phyloP scores from a whole-genome alignment of 2,888 invertebrate species.

The Caenorhabditis plicata region DNA sequence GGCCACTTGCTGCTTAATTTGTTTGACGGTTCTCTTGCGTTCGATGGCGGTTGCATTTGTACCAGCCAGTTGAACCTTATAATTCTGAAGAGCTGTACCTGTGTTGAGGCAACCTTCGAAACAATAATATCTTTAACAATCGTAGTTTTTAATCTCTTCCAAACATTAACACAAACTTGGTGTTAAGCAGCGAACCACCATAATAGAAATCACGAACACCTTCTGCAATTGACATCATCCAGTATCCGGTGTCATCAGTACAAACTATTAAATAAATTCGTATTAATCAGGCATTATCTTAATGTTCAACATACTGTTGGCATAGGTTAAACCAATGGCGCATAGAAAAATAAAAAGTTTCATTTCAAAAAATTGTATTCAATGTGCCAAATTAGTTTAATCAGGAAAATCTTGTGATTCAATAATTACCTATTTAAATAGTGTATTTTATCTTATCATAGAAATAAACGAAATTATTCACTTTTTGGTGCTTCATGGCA shows the following conservation, averaged over 20 bases:
- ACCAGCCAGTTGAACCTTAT: slow-evolving; percentile 26
- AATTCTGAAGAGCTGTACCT: slow-evolving; percentile 38
- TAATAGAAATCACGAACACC: slow-evolving; percentile 34
- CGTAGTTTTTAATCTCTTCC: not conserved
- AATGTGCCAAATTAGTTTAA: no score
- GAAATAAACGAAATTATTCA: no score
- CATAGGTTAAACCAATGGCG: no score
- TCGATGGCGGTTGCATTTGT: slow-evolving; percentile 6
- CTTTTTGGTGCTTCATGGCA: no score
- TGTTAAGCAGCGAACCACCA: slow-evolving; percentile 22
- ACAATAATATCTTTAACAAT: slow-evolving; percentile 21
- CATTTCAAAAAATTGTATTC: no score
- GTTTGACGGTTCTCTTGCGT: slow-evolving; percentile 7
- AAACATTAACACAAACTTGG: not conserved
- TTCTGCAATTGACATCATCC: slow-evolving; percentile 30
- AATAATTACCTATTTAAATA: no score
- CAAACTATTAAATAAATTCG: slow-evolving; percentile 19
- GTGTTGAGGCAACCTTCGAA: slow-evolving; percentile 42
- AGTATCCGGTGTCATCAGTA: slow-evolving; percentile 27
- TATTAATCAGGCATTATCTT: no score
- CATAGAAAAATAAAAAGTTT: no score
- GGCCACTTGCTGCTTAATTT: slow-evolving; percentile 1
- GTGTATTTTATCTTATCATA: no score
- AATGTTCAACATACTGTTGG: no score
- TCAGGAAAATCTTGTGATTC: no score